phyloP scores from a whole-genome alignment of 2,797 vertebrate genomes.

The Masticophis lateralis region DNA sequence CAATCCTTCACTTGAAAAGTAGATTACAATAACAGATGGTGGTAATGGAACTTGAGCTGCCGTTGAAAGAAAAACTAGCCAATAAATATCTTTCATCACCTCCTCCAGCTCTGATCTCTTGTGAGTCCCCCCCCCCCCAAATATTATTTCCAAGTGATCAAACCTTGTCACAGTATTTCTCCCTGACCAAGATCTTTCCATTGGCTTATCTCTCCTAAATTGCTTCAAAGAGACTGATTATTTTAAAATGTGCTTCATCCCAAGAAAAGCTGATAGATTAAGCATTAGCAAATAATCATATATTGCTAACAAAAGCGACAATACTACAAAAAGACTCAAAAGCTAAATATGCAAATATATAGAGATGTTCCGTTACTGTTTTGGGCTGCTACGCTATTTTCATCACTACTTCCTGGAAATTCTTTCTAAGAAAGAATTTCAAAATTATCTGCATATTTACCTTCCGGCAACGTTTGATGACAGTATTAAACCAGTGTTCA shows the following conservation, averaged over 20 bases:
- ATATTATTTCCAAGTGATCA: not conserved
- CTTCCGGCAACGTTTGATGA: not conserved
- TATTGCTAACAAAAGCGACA: not conserved
- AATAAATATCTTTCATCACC: constrained; percentile 23
- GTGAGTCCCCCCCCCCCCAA: not conserved
- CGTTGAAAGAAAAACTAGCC: constrained; percentile 45
- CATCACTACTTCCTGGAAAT: not conserved
- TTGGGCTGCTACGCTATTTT: not conserved
- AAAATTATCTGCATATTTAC: not conserved
- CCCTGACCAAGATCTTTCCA: not conserved
- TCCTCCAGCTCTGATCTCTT: constrained; percentile 14
- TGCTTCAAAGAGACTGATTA: constrained; percentile 2
- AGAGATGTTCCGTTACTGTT: not conserved
- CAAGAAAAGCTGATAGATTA: not conserved
- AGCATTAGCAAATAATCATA: not conserved
- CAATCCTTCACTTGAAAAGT: constrained; percentile 55
- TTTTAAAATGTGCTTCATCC: not conserved
- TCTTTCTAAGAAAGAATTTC: not conserved
- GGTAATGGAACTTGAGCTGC: constrained; percentile 53
- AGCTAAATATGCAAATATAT: not conserved
- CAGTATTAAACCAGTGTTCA: not conserved
- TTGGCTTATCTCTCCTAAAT: not conserved
- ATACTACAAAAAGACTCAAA: not conserved
- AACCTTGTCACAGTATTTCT: constrained; percentile 25
- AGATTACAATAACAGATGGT: constrained; percentile 69